Percentiles rank a stretch among this genome's conserved stretches.
phyloP scores from a whole-genome alignment of 2,113 vertebrate species.

The Heloderma charlesbogerti region DNA sequence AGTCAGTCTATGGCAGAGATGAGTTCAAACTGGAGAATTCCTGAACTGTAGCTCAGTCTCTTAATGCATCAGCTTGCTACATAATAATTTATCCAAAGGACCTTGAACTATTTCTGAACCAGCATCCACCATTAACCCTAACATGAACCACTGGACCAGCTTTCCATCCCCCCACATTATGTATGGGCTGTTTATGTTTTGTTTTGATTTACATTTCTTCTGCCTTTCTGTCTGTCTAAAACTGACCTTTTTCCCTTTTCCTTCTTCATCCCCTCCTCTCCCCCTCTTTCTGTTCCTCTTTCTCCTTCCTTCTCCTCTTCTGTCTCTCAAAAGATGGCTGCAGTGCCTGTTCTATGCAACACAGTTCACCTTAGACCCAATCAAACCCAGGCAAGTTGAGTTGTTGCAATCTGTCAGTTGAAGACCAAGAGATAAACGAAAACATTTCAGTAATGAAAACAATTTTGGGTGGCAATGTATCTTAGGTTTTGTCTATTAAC shows the following conservation, averaged over 20 bases:
- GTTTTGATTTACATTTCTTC: no score
- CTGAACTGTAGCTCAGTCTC: not conserved
- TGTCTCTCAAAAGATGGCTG: not conserved
- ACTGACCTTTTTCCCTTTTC: not conserved
- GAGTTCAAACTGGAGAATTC: slow-evolving; percentile 20
- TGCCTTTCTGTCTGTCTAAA: not conserved
- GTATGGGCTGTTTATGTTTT: not conserved
- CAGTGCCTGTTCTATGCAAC: no score
- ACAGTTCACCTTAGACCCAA: not conserved
- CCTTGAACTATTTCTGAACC: not conserved
- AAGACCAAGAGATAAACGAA: not conserved
- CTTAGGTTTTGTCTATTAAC: not conserved
- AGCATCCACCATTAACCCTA: not conserved
- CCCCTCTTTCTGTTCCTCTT: not conserved
- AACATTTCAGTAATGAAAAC: not conserved
- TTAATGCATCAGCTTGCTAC: no score
- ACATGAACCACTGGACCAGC: not conserved
- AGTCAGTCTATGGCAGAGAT: not conserved
- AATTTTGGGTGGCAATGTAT: not conserved
- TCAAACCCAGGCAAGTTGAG: not conserved
- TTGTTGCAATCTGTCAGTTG: not conserved
- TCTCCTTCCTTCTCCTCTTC: not conserved
- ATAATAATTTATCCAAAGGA: not conserved
- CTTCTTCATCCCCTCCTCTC: not conserved
- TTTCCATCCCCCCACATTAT: not conserved